Evolutionary conservation across 2,113 vertebrate species (phyloP), one percentile per base, ranked within the genome.

Genomic region (Pungitius pungitius): DNA sequence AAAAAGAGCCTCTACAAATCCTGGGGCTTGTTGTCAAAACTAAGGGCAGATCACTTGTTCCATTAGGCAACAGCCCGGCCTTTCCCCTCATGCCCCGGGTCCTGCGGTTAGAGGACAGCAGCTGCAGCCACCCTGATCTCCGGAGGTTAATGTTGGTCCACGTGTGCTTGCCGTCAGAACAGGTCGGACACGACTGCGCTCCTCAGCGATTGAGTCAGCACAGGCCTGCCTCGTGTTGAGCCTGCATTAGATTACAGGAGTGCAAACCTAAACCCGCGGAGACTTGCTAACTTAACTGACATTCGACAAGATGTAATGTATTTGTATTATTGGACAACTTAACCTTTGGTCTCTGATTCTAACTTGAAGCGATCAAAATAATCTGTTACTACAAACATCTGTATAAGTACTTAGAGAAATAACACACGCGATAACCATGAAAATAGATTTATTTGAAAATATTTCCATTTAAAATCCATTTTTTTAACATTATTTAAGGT

Each of bases 401-500:
- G 30, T 30, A 30, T 30, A 30, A 3, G 3, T n/a, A n/a, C n/a
- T n/a, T n/a, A n/a, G n/a, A n/a, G n/a, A n/a, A n/a, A n/a, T n/a
- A n/a, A n/a, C n/a, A n/a, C n/a, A n/a, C n/a, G n/a, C n/a, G n/a
- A n/a, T 24, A 58, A 82, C 35, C 47, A 0, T 69, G 56, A 87
- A 90, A 85, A 82, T 78, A 85, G 12, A 78, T 89, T 88, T 88
- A 89, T 86, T 85, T 64, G 30, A 82, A 83, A 85, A 84, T 74
- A 81, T 67, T 72, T 52, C 13, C 39, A 57, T 75, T 80, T 69
- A 15, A 72, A 81, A 49, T 49, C 51, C 63, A 71, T 70, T 69
- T 27, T 80, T 87, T 85, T 73, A 81, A 85, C 78, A 87, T 64
- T 8, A 39, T 79, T 84, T 20, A 59, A 40, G 6, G 37, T 66